A percentile compares a stretch with the other conserved stretches of the same genome.
phyloP scores from a whole-genome alignment of 30 jellyfish, hydroid and myxozoan species.

The Mastigias papua region DNA sequence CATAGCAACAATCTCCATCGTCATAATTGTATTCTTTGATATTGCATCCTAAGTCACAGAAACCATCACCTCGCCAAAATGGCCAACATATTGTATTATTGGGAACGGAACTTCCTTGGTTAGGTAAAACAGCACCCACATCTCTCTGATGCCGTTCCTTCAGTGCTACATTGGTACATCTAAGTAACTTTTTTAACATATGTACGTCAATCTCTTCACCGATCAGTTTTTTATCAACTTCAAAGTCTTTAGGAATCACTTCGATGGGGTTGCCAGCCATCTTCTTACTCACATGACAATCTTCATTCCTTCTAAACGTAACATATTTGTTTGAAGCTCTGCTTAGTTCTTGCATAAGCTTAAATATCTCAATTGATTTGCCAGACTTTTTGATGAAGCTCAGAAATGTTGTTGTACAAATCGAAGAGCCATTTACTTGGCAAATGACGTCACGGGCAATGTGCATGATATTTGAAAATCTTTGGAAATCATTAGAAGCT shows the following conservation, averaged over 20 bases:
- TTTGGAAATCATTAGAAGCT: neutral
- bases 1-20: slow-evolving; percentile 77
- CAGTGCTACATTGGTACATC: neutral
- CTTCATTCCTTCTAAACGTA: neutral
- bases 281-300: neutral
- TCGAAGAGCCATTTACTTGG: neutral
- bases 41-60: slow-evolving; percentile 79
- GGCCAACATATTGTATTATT: slow-evolving; percentile 37
- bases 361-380: neutral
- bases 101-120: neutral
- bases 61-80: slow-evolving; percentile 78
- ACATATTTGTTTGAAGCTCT: neutral
- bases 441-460: neutral
- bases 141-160: neutral
- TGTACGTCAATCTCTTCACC: neutral
- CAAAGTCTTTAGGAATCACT: neutral
- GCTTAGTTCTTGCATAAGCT: neutral
- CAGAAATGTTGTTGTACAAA: neutral
- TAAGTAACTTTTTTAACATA: neutral
- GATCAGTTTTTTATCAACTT: neutral
- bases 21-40: slow-evolving; percentile 48
- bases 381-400: neutral
- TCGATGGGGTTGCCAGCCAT: neutral
- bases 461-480: neutral
- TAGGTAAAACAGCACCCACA: neutral